Conservation (phyloP, 2,113 vertebrate species). For the Falcunculus frontatus region DNA sequence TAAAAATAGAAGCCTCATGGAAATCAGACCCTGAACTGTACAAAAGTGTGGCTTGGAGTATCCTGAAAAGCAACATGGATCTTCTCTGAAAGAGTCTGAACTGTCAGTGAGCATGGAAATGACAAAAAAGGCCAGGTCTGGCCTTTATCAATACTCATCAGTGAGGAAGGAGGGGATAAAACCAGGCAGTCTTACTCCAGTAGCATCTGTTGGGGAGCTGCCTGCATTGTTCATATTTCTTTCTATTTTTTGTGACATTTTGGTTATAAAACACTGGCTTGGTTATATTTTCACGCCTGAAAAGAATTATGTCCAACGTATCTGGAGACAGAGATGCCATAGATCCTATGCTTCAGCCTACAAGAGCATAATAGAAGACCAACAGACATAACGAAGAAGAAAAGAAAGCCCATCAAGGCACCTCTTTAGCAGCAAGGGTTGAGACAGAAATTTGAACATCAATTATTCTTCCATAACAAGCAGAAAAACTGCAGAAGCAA, state of each 20-base stretch:
- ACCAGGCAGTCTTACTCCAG: background rate
- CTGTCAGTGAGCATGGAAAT: background rate
- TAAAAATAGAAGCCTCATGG: background rate
- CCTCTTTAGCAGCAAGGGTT: background rate
- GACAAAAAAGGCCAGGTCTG: background rate
- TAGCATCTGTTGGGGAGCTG: background rate
- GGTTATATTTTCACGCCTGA: conserved; percentile 1
- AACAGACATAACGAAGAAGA: background rate
- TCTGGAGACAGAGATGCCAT: background rate
- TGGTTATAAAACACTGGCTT: background rate
- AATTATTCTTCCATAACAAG: background rate
- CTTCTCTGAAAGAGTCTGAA: background rate
- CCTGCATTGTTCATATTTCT: background rate
- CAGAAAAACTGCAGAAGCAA: background rate
- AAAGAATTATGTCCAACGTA: background rate
- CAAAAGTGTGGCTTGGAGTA: background rate
- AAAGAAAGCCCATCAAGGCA: background rate
- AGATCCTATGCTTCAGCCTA: background rate
- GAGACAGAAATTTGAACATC: background rate
- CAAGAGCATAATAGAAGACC: background rate
- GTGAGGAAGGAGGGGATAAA: background rate
- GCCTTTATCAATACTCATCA: background rate
- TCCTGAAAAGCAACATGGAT: background rate
- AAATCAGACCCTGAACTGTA: background rate
- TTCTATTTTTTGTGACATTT: background rate